Conservation (phyloP, 2,113 vertebrate genomes). For the Atractosteus spatula region DNA sequence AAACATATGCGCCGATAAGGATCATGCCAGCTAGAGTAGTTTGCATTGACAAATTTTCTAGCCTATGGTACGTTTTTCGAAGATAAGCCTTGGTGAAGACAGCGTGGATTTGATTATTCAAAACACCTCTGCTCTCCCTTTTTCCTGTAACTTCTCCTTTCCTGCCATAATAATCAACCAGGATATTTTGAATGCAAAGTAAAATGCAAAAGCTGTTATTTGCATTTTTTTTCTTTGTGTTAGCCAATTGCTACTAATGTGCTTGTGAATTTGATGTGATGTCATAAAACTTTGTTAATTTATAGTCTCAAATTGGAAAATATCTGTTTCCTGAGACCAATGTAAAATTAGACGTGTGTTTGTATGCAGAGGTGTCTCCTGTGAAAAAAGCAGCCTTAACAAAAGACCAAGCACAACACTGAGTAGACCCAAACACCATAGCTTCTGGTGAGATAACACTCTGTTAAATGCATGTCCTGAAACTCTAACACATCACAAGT, state of each 20-base stretch:
- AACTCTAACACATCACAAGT: too few relatives aligned
- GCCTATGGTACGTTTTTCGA: slow-evolving; percentile 16
- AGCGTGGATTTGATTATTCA: slow-evolving; percentile 66
- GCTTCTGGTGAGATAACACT: too few relatives aligned
- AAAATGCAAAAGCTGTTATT: slow-evolving; percentile 62
- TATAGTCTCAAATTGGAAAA: neutral
- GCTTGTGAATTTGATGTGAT: too few relatives aligned
- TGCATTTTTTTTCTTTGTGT: slow-evolving; percentile 48
- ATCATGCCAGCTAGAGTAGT: slow-evolving; percentile 43
- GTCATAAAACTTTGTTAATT: too few relatives aligned
- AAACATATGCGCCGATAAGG: slow-evolving; percentile 44
- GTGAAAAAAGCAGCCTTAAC: too few relatives aligned
- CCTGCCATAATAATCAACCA: slow-evolving; percentile 36
- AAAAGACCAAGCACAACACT: too few relatives aligned
- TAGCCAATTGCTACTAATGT: too few relatives aligned
- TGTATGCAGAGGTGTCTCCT: too few relatives aligned
- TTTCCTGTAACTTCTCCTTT: slow-evolving; percentile 24
- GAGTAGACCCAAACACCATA: too few relatives aligned
- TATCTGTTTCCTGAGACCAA: too few relatives aligned
- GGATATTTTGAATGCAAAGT: slow-evolving; percentile 63
- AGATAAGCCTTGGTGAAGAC: slow-evolving; percentile 42
- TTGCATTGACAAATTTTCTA: slow-evolving; percentile 55
- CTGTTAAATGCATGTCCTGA: too few relatives aligned
- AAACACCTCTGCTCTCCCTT: slow-evolving; percentile 47
- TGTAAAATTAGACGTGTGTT: too few relatives aligned